phyloP scores from a whole-genome alignment of 2,888 invertebrate genomes.

The Lepidocyrtinus sp. region DNA sequence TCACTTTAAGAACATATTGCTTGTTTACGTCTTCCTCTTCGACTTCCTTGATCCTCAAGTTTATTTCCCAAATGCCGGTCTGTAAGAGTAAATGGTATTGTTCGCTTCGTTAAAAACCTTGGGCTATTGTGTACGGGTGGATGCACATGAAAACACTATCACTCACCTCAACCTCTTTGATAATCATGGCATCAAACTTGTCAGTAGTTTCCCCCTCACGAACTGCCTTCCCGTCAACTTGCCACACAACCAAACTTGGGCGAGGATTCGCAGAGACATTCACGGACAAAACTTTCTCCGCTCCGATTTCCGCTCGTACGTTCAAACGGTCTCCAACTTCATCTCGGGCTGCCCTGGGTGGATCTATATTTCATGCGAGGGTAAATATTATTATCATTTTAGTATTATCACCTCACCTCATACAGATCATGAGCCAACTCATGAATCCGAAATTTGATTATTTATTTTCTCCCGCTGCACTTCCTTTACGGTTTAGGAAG shows the following conservation, averaged over 20 bases:
- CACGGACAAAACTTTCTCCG: conserved; percentile 56
- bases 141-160: too few relatives aligned
- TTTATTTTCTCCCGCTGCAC: not conserved
- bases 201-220: conserved; percentile 44
- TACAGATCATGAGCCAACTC: conserved; percentile 26
- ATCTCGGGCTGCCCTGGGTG: conserved; percentile 58
- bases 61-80: conserved; percentile 57
- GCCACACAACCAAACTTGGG: conserved; percentile 62
- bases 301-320: conserved; percentile 63
- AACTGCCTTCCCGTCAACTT: conserved; percentile 50
- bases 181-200: conserved; percentile 49
- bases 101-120: not conserved
- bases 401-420: conserved; percentile 16
- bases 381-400: conserved; percentile 18
- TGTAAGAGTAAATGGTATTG: conserved; percentile 27
- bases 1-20: conserved; percentile 55
- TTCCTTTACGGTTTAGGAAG: not conserved
- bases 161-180: conserved; percentile 49
- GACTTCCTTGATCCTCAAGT: conserved; percentile 61
- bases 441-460: conserved; percentile 51
- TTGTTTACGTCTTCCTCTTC: conserved; percentile 66
- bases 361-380: conserved; percentile 54
- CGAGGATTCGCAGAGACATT: conserved; percentile 68
- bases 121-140: not conserved
- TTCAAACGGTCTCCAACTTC: conserved; percentile 35